A percentile compares a stretch with the other conserved stretches of the same genome.
Evolutionary conservation across 2,797 vertebrate species (phyloP).

Genomic region (Labeo calbasu): DNA sequence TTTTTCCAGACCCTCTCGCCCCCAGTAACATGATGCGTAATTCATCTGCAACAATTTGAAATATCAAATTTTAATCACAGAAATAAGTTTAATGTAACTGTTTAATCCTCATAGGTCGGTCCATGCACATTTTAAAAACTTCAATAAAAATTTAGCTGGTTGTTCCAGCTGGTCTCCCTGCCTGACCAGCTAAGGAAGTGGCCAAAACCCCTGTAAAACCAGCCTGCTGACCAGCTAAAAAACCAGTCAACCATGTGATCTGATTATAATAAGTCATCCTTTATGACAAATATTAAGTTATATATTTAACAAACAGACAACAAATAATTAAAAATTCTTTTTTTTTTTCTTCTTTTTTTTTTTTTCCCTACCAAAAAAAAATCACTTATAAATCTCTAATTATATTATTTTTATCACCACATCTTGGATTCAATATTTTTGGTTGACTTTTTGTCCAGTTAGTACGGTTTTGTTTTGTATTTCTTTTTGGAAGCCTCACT

Average conservation of each 20-base stretch:
- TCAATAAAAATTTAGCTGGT: too few species aligned
- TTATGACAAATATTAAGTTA: not conserved
- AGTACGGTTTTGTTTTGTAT: not conserved
- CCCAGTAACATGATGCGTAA: constrained; percentile 71
- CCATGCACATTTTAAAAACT: too few species aligned
- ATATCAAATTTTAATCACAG: not conserved
- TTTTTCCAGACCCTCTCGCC: constrained; percentile 68
- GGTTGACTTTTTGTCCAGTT: not conserved
- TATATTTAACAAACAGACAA: not conserved
- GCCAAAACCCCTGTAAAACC: too few species aligned
- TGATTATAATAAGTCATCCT: too few species aligned
- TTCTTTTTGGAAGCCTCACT: not conserved
- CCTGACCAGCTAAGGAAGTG: too few species aligned
- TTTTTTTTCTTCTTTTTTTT: too few species aligned
- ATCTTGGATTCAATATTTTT: not conserved
- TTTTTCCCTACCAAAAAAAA: too few species aligned
- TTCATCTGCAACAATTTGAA: constrained; percentile 48
- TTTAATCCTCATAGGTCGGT: too few species aligned
- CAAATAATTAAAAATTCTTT: too few species aligned
- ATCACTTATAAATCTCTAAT: not conserved
- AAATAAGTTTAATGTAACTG: not conserved
- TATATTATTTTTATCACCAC: not conserved
- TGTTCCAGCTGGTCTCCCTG: too few species aligned
- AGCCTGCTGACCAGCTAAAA: too few species aligned
- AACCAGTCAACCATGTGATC: too few species aligned